Evolutionary conservation across 2,113 vertebrate genomes (phyloP).

Genomic region (Narcine bancroftii): DNA sequence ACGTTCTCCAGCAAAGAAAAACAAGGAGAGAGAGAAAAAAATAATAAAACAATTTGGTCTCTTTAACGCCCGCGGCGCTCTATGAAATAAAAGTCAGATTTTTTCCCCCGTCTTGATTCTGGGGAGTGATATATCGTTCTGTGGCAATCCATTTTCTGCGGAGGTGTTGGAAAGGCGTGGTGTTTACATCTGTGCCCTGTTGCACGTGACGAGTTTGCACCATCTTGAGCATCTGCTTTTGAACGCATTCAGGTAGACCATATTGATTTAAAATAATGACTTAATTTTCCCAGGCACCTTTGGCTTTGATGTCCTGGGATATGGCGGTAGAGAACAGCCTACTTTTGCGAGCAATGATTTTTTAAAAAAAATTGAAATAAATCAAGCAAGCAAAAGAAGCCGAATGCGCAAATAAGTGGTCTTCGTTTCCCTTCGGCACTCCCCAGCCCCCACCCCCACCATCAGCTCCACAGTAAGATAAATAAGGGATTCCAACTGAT

Average conservation of each 20-base stretch:
- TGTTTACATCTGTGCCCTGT: constrained; percentile 69
- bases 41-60: constrained; percentile 22
- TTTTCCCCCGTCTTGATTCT: constrained; percentile 17
- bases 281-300: background rate
- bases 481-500: background rate
- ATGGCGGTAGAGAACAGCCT: background rate
- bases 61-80: background rate
- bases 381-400: background rate
- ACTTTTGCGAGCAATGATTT: background rate
- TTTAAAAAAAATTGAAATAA: background rate
- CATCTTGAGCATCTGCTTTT: constrained; percentile 74
- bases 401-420: background rate
- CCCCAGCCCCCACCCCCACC: background rate
- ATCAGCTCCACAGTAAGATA: background rate
- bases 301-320: background rate
- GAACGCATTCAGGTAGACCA: constrained; percentile 71
- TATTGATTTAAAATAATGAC: background rate
- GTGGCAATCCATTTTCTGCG: constrained; percentile 51
- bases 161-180: constrained; percentile 53
- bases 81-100: constrained; percentile 5
- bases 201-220: constrained; percentile 70
- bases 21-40: constrained; percentile 38
- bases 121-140: constrained; percentile 46
- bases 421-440: background rate
- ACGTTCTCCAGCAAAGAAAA: constrained; percentile 31